phyloP scores from a whole-genome alignment of 64 coral and sea anemone genomes.

The Porites lutea region DNA sequence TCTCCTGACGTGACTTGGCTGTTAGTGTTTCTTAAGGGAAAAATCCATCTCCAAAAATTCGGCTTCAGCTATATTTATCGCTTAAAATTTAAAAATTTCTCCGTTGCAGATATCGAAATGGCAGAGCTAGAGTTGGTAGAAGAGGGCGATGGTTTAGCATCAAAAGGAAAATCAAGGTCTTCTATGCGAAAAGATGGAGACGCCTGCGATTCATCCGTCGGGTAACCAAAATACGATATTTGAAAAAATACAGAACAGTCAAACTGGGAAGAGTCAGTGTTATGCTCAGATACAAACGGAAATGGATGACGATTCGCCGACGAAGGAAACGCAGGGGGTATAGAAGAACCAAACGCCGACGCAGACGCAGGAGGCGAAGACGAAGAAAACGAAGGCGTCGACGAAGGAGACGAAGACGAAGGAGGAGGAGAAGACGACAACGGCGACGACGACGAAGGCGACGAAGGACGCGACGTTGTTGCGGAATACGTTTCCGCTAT shows the following conservation, averaged over 20 bases:
- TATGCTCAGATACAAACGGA: background rate
- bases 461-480: background rate
- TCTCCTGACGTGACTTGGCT: too few species aligned
- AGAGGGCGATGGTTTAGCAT: background rate
- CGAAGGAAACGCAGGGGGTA: background rate
- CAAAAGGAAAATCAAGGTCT: background rate
- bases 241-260: background rate
- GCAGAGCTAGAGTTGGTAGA: background rate
- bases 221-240: background rate
- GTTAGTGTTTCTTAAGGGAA: too few species aligned
- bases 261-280: background rate
- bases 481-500: background rate
- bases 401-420: background rate
- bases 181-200: background rate
- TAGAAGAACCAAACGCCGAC: background rate
- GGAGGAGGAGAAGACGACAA: background rate
- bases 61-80: too few species aligned
- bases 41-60: too few species aligned
- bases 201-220: background rate
- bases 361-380: background rate
- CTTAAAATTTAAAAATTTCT: too few species aligned
- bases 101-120: background rate
- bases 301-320: background rate
- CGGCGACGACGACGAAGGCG: background rate
- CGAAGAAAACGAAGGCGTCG: background rate